Evolutionary conservation across 2,888 invertebrate species (phyloP), one percentile per base, ranked within the genome.

Genomic region (Phymatocera aterrima): DNA sequence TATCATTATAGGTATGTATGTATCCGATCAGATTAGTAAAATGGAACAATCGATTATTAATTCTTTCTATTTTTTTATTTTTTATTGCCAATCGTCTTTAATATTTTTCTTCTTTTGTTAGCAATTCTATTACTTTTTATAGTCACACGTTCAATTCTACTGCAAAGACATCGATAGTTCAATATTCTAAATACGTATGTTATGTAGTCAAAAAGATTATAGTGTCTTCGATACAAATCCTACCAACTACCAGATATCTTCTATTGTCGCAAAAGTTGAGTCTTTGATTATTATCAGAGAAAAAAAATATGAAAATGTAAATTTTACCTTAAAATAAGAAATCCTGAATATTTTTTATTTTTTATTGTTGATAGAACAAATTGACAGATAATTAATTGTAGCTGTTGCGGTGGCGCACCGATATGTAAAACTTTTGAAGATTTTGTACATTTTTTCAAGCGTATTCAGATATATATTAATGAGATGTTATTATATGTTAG

Each of bases 141-240:
- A 57, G 40, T 75, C 57, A 75, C 75, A 57, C 74, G n/a, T 75
- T 51, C n/a, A n/a, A n/a, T n/a, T 68, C 51, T 15, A 31, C 21
- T 70, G 3, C 28, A 51, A 46, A 31, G 21, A 31, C 31, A 15
- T 48, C 10, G 48, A 40, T 54, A 24, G 5, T 54, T 18, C 34
- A 43, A 43, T 24, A 43, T 40, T 24, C 24, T 24, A 43, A 68
- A 68, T 68, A 40, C 43, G 65, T 5, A 24, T n/a, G n/a, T n/a
- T n/a, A n/a, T n/a, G n/a, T n/a, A n/a, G n/a, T n/a, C n/a, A n/a
- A n/a, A n/a, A n/a, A 43, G 43, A 68, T 43, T 43, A n/a, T 68
- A 24, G 5, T 15, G 40, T 40, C 37, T n/a, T n/a, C 65, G 43
- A 12, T 46, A 46, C 6, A 5, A 24, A 28, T 28, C 10, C 1